Evolutionary conservation across 2,888 invertebrate genomes (phyloP).

Genomic region (Drosophila maculinotata): DNA sequence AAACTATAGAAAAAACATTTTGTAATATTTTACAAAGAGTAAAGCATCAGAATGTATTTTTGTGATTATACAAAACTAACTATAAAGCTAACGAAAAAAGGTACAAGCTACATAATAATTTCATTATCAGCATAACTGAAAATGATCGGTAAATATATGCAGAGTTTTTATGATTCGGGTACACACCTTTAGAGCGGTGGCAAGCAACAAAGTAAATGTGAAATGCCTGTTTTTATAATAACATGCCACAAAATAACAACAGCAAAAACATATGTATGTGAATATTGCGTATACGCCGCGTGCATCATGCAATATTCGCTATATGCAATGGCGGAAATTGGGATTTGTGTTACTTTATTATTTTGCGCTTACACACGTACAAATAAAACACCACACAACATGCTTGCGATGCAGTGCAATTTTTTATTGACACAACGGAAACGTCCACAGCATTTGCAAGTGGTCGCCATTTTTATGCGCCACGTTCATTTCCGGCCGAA

Average conservation of each 20-base stretch:
- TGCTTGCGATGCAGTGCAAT: conserved; percentile 9
- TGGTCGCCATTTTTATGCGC: conserved; percentile 55
- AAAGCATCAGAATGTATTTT: too few relatives aligned
- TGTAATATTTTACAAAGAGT: too few relatives aligned
- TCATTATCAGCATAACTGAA: neutral
- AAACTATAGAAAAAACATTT: too few relatives aligned
- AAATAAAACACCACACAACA: conserved; percentile 1
- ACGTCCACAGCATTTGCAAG: conserved; percentile 35
- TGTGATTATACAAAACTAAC: neutral
- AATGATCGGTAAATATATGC: conserved; percentile 12
- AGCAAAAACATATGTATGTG: conserved; percentile 13
- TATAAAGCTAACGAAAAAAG: neutral
- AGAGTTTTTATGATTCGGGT: neutral
- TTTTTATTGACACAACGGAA: conserved; percentile 59
- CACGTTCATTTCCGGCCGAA: conserved; percentile 51
- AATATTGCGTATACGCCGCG: conserved; percentile 57
- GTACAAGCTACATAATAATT: conserved; percentile 1
- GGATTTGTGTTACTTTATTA: conserved; percentile 76
- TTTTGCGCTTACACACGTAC: conserved; percentile 44
- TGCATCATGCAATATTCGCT: conserved; percentile 46
- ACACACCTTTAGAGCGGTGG: conserved; percentile 7
- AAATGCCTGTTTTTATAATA: conserved; percentile 35
- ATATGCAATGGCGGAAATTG: conserved; percentile 71
- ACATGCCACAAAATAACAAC: conserved; percentile 31
- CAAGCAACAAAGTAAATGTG: conserved; percentile 23